Evolutionary conservation across 2,113 vertebrate species (phyloP).

Genomic region (Apteryx mantelli): DNA sequence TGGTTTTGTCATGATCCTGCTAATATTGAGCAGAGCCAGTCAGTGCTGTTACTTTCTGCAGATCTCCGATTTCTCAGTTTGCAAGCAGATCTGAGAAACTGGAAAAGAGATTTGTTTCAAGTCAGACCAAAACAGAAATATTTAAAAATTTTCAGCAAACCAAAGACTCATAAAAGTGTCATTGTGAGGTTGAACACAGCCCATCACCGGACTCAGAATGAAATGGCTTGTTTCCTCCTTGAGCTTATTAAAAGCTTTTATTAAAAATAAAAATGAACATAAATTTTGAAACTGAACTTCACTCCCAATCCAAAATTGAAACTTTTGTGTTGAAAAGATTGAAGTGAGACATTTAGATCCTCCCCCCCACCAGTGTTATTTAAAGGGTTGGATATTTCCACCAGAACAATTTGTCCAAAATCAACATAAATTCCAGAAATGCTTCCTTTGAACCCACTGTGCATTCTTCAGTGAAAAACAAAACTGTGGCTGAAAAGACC

Average conservation of each 20-base stretch:
- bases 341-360: not conserved
- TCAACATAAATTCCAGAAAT: not conserved
- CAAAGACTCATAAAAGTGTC: not conserved
- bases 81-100: not conserved
- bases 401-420: not conserved
- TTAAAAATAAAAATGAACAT: constrained; percentile 14
- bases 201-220: not conserved
- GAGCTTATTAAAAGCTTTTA: not conserved
- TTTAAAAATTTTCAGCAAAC: not conserved
- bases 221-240: not conserved
- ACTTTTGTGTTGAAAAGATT: not conserved
- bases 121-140: not conserved
- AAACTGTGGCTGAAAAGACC: not conserved
- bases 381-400: not conserved
- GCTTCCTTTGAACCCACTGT: not conserved
- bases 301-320: not conserved
- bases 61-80: not conserved
- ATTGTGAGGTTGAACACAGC: not conserved
- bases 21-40: not conserved
- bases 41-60: not conserved
- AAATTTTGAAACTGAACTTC: not conserved
- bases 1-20: not conserved
- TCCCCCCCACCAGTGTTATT: not conserved
- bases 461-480: not conserved
- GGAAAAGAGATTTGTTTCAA: constrained; percentile 8